Base-by-base conservation (phyloP, 1,140 invertebrate genomes). In the Battus philenor region DNA sequence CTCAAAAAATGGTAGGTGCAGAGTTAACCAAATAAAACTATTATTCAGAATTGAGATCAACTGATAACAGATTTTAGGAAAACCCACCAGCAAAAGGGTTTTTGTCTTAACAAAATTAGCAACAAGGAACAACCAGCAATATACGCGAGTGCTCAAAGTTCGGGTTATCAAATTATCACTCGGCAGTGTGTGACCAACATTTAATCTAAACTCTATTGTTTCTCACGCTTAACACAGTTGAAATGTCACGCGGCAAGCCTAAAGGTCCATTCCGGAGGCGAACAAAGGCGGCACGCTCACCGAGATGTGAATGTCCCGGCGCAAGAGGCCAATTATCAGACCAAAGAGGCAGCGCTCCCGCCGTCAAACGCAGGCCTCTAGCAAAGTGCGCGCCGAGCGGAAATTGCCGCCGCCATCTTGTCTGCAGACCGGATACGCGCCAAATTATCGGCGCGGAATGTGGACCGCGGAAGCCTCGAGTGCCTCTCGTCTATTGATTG, bases 371-470 rank as follows among this genome's bases (percentile, higher is more conserved):
- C 56, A 59, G 44, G 44, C 47, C 45, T 22, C 22, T 51, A 33
- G 31, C 36, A 32, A 50, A 54, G 51, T 55, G 52, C 45, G 48
- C 48, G 31, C 47, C 33, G 44, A 22, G 31, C 55, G 59, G 59
- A 63, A 59, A 63, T 63, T 63, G 59, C 52, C 52, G 52, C 49
- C 43, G 59, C 59, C 59, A 63, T 63, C 55, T 63, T 59, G 59
- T 34, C 24, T 39, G 38, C 38, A 17, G 47, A 44, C 49, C 59
- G 59, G 59, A 59, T 55, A 47, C 44, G 51, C 24, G 51, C 56
- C 51, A 59, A 61, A 61, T 61, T 58, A 61, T 61, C 36, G 31
- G 38, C 10, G 41, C 29, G 32, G 16, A 27, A 34, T 34, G 24
- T 6, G 8, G 22, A 18, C 20, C 33, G 46, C 39, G 54, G 45